Base-by-base conservation (phyloP, 2,113 vertebrate species). In the Poeciliopsis occidentalis region DNA sequence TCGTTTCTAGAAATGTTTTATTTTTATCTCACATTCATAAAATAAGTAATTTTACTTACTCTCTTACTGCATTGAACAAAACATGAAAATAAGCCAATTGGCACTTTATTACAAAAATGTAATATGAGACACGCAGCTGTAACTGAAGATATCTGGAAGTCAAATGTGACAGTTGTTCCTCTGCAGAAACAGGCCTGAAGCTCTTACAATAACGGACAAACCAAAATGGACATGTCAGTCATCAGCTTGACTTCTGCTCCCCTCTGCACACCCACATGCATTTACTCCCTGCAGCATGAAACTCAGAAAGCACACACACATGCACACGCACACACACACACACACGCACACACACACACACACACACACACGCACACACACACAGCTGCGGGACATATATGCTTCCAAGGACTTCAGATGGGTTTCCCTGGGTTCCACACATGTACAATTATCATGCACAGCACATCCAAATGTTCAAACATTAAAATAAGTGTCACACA, bases 131-230 rank as follows among this genome's bases (percentile, higher is more conserved):
- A 29, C 67, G 37, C n/a, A 41, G 13, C 54, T 66, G 47, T 30
- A 32, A 64, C 27, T 37, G 7, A 80, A 41, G 31, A n/a, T 37
- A 60, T 73, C 37, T 80, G 44, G 81, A 67, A 82, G 65, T 64
- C 61, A 69, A 60, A 73, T 83, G 64, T 74, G 78, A 84, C 81
- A 84, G 79, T 62, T 73, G 51, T 57, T 69, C 69, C 74, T 80
- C 71, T 10, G 8, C 60, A 41, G 75, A 74, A 66, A 31, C 22
- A 64, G 1, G 73, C 81, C 82, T 82, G 69, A 51, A 82, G 76
- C 77, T 8, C 37, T 66, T 63, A 82, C 69, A 84, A 71, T 69
- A 61, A 80, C 69, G 68, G 69, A 88, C 62, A 64, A 61, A 60
- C 47, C 75, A 44, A 82, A 73, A 64, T 13, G 12, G 39, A 75